Base-by-base conservation (phyloP, 2,113 vertebrate genomes). In the Nanorana parkeri region DNA sequence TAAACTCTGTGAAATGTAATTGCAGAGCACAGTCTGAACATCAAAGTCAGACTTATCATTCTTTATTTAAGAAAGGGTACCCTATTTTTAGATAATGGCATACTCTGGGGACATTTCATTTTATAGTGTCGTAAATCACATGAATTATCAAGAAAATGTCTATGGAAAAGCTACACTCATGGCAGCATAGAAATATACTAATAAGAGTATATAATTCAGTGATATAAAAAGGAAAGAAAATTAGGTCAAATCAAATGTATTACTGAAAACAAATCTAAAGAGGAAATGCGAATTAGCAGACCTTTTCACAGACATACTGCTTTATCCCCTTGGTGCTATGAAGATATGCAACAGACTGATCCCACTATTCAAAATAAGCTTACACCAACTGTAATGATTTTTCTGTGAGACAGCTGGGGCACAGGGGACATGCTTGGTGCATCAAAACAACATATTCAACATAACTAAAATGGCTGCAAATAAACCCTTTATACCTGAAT, bases 11-110 rank as follows among this genome's bases (percentile, higher is more conserved):
- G 61, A 65, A 81, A 81, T 74, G 61, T 74, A 81, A 81, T 81
- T 74, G 75, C 29, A 81, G 47, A 81, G 69, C 61, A 75, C 80
- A 80, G 52, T 23, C 8, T 69, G 55, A 80, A 80, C 78, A 81
- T 81, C 80, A 81, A 81, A 74, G 80, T 74, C 69, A 81, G 61
- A 74, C 61, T 81, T 81, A 81, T 74, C 69, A 81, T 81, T 75
- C 80, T 81, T 75, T 66, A 81, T 81, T 75, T 74, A 81, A 75
- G 71, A 74, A 75, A 67, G 20, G 51, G 69, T 74, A 55, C 32
- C 78, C 28, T 81, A 75, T 81, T 74, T 75, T 81, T 81, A 81
- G 71, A 74, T 81, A 74, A 81, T 81, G 60, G 56, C 79, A 81
- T 66, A 81, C 52, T 66, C 28, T 58, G 65, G 80, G 56, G 69